phyloP scores from a whole-genome alignment of 2,888 invertebrate genomes.

The Stomorhina lunata region DNA sequence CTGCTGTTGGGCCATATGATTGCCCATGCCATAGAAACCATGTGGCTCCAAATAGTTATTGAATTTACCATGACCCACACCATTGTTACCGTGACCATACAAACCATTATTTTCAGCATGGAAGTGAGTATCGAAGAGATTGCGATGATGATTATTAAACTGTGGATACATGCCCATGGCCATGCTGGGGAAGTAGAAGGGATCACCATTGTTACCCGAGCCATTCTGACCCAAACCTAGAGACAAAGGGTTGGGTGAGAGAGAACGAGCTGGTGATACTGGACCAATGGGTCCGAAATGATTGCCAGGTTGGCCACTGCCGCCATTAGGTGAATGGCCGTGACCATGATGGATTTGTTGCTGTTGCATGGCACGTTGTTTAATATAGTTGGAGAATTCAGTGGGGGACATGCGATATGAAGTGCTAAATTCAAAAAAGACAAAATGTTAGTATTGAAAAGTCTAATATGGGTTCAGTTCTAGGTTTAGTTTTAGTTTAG shows the following conservation, averaged over 20 bases:
- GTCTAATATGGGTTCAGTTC: too few species aligned
- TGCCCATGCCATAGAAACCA: slow-evolving; percentile 74
- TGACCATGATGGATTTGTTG: slow-evolving; percentile 85
- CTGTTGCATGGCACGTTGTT: slow-evolving; percentile 95
- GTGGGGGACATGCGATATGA: slow-evolving; percentile 95
- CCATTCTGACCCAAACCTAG: slow-evolving; percentile 80
- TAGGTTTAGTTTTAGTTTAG: too few species aligned
- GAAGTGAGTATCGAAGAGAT: slow-evolving; percentile 76
- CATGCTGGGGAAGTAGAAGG: slow-evolving; percentile 83
- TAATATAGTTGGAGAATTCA: slow-evolving; percentile 98
- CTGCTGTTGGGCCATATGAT: slow-evolving; percentile 67
- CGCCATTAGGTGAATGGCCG: slow-evolving; percentile 63
- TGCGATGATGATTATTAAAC: slow-evolving; percentile 77
- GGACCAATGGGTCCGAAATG: slow-evolving; percentile 83
- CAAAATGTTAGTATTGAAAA: background rate
- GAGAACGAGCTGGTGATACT: slow-evolving; percentile 83
- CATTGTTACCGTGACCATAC: slow-evolving; percentile 61
- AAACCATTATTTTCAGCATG: slow-evolving; percentile 70
- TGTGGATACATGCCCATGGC: slow-evolving; percentile 78
- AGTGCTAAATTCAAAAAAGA: slow-evolving; percentile 70
- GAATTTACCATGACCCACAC: slow-evolving; percentile 72
- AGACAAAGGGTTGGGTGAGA: slow-evolving; percentile 82
- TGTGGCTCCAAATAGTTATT: slow-evolving; percentile 77
- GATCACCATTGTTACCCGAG: slow-evolving; percentile 75
- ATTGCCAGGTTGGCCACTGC: slow-evolving; percentile 73